Conservation (phyloP, 2,888 invertebrate species). For the Xestobium rufovillosum region DNA sequence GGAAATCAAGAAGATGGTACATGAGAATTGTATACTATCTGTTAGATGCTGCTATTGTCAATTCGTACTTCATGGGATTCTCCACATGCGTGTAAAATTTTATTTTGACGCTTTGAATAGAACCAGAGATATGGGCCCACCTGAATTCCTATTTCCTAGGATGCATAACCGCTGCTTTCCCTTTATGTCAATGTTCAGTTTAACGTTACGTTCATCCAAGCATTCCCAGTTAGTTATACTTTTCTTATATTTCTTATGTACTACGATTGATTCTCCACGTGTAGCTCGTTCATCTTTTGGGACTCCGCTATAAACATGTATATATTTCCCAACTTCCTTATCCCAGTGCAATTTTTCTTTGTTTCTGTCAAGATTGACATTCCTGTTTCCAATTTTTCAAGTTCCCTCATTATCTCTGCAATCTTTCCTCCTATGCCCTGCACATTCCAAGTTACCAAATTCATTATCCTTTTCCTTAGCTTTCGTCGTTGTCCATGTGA, state of each 20-base stretch:
- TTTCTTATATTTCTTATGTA: slow-evolving; percentile 9
- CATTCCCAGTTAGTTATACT: slow-evolving; percentile 13
- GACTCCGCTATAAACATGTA: slow-evolving; percentile 19
- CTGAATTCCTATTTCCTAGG: too few species aligned
- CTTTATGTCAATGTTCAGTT: slow-evolving; percentile 11
- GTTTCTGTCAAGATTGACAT: slow-evolving; percentile 20
- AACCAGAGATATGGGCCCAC: too few species aligned
- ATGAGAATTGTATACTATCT: slow-evolving; percentile 29
- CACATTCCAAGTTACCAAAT: too few species aligned
- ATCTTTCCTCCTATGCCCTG: too few species aligned
- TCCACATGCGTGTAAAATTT: too few species aligned
- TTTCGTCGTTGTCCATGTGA: too few species aligned
- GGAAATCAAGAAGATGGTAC: slow-evolving; percentile 31
- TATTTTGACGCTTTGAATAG: too few species aligned
- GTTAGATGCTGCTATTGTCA: slow-evolving; percentile 27
- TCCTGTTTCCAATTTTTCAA: slow-evolving; percentile 9
- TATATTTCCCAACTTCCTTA: slow-evolving; percentile 14
- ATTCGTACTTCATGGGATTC: too few species aligned
- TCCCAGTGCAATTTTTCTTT: slow-evolving; percentile 18
- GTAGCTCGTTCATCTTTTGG: slow-evolving; percentile 15
- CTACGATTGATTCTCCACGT: slow-evolving; percentile 9
- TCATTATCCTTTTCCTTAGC: too few species aligned
- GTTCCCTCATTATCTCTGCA: too few species aligned
- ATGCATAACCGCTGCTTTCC: slow-evolving; percentile 11
- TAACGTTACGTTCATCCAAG: slow-evolving; percentile 16